These are phyloP conservation scores for Plodia interpunctella DNA, from an alignment of 1,140 invertebrate species.

Conservation along the genomic window DNA sequence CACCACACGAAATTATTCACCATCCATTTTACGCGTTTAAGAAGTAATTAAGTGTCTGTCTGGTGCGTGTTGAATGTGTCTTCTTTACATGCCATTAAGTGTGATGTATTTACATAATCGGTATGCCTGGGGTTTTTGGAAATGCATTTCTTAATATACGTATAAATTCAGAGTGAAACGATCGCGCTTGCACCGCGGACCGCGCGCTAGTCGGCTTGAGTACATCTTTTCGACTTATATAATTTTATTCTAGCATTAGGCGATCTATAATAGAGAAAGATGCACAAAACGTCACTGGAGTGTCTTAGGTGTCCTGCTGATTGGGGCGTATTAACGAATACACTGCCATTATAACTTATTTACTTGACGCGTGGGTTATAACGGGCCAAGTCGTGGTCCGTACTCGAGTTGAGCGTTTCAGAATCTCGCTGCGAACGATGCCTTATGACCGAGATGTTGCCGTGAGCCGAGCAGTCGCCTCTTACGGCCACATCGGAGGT, in stretches of 20 bases:
- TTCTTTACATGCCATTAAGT: constrained; percentile 66
- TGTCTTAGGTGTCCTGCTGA: constrained; percentile 51
- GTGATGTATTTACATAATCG: constrained; percentile 63
- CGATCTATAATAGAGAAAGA: constrained; percentile 56
- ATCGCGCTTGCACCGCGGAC: constrained; percentile 68
- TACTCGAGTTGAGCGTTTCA: constrained; percentile 24
- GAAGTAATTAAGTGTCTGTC: constrained; percentile 56
- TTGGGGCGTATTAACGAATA: constrained; percentile 56
- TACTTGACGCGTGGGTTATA: constrained; percentile 48
- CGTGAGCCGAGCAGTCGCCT: constrained; percentile 20
- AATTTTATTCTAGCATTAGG: constrained; percentile 68
- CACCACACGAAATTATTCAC: constrained; percentile 29
- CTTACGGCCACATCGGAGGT: constrained; percentile 39
- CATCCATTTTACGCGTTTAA: constrained; percentile 49
- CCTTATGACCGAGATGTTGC: constrained; percentile 60
- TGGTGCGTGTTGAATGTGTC: constrained; percentile 70
- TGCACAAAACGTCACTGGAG: constrained; percentile 70
- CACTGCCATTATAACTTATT: constrained; percentile 70
- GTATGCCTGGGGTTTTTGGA: constrained; percentile 65
- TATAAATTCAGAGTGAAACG: constrained; percentile 56
- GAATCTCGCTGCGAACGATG: constrained; percentile 55
- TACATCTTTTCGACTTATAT: constrained; percentile 59
- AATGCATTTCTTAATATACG: constrained; percentile 71
- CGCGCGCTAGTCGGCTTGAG: constrained; percentile 61
- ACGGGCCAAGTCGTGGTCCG: constrained; percentile 25